phyloP scores from a whole-genome alignment of 2,113 vertebrate species.

The Felis catus region F.catus_Fca126_mat1.0 CM031424.1:78898501-78899000 shows the following conservation, averaged over 20 bases:
- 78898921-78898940: not conserved
- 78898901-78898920: not conserved
- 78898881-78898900: not conserved
- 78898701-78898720: not conserved
- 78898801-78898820: not conserved
- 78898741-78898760: not conserved
- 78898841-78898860: not conserved
- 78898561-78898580: not conserved
- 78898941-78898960: not conserved
- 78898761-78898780: not conserved
- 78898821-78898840: not conserved
- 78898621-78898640: not conserved
- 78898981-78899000: not conserved
- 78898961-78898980: not conserved
- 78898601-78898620: fast-evolving
- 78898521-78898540: not conserved
- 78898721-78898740: not conserved
- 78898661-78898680: not conserved
- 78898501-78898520: not conserved
- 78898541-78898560: not conserved
- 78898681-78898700: not conserved
- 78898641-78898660: not conserved
- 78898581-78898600: not conserved
- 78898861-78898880: not conserved
- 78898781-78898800: not conserved